A percentile compares a stretch with the other conserved stretches of the same genome.
These are phyloP conservation scores for Salarias fasciatus DNA, from an alignment of 2,797 vertebrate genomes.

Conservation along the genomic window DNA sequence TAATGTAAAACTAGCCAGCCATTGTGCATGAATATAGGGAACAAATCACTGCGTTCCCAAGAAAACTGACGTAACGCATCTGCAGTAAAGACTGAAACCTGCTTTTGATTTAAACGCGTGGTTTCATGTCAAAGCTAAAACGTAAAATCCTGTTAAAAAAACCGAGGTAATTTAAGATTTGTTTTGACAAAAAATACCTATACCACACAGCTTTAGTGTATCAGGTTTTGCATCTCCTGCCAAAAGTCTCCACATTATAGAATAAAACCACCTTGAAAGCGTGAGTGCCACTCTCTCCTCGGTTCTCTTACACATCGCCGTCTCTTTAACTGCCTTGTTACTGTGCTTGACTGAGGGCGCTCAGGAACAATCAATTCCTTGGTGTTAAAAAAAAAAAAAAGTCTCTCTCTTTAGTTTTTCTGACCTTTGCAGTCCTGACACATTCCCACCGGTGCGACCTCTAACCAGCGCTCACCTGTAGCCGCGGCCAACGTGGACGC, in stretches of 20 bases:
- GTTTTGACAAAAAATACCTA: no score
- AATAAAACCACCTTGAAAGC: no score
- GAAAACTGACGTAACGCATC: neutral
- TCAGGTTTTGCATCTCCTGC: no score
- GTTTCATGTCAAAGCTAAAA: neutral
- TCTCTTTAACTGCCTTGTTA: no score
- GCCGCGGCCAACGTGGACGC: constrained; percentile 85
- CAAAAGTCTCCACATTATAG: no score
- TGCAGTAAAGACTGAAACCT: neutral
- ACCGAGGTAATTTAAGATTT: no score
- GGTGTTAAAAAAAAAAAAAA: no score
- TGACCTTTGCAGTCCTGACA: constrained; percentile 20
- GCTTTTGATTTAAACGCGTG: neutral
- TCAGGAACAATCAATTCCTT: neutral
- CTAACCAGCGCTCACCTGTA: constrained; percentile 85
- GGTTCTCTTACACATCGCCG: no score
- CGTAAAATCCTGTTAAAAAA: neutral
- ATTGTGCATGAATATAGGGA: neutral
- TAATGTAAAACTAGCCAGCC: no score
- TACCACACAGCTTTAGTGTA: no score
- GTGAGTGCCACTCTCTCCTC: no score
- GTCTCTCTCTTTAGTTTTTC: constrained; percentile 5
- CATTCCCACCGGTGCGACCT: constrained; percentile 22
- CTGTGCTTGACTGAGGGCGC: neutral
- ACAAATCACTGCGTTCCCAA: neutral